Conservation (phyloP, 2,797 vertebrate genomes). For the Schizothorax lantsangensis region DNA sequence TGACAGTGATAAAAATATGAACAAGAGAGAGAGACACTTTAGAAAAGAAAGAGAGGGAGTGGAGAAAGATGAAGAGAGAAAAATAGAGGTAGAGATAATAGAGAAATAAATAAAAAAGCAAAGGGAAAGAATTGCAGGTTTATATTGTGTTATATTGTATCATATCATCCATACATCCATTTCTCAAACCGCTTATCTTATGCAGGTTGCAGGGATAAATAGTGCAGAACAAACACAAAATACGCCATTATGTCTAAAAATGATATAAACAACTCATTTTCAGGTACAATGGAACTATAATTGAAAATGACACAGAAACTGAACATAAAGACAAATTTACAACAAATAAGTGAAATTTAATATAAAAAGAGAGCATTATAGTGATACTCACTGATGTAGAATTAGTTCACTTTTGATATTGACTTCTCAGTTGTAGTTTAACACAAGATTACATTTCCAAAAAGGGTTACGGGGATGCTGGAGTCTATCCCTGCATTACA, state of each 20-base stretch:
- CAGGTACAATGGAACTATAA: background rate
- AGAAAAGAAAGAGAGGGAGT: background rate
- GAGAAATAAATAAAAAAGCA: background rate
- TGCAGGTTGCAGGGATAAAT: background rate
- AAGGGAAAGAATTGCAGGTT: background rate
- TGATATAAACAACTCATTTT: background rate
- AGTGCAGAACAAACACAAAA: background rate
- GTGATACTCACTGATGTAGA: slow-evolving; percentile 36
- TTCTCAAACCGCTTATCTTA: background rate
- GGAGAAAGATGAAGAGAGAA: background rate
- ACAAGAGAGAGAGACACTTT: background rate
- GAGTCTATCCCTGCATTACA: background rate
- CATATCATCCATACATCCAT: background rate
- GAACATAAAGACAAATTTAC: background rate
- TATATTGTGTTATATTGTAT: background rate
- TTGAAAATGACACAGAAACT: background rate
- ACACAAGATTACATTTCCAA: background rate
- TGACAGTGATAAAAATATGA: background rate
- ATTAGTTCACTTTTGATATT: background rate
- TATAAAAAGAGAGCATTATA: background rate
- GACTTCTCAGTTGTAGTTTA: background rate
- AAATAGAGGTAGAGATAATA: background rate
- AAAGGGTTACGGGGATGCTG: background rate
- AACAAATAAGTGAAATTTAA: background rate
- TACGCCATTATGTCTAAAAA: background rate